phyloP scores from a whole-genome alignment of 2,797 vertebrate species.

The Gorsachius magnificus region DNA sequence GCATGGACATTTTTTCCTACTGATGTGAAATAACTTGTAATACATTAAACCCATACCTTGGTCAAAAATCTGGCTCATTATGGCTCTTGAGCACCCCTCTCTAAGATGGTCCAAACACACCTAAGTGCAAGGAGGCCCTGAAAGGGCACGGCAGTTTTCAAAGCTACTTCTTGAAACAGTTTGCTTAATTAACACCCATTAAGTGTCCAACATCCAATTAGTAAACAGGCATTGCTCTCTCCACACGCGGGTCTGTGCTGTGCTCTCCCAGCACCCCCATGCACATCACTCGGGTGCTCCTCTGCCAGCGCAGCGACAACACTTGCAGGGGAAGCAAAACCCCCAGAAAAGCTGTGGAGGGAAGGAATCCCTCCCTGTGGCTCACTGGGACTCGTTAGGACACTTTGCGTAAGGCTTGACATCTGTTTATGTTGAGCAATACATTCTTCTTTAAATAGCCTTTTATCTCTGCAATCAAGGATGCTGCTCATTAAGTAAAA shows the following conservation, averaged over 20 bases:
- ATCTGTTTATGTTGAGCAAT: neutral
- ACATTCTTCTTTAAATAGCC: neutral
- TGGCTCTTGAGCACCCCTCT: neutral
- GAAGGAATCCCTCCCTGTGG: neutral
- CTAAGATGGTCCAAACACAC: neutral
- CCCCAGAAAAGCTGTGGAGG: neutral
- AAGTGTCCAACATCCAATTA: neutral
- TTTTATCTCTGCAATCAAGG: neutral
- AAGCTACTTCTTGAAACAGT: neutral
- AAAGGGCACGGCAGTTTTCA: neutral
- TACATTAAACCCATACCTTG: neutral
- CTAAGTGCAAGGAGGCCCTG: neutral
- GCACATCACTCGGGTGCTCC: neutral
- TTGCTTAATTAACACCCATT: neutral
- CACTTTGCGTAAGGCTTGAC: neutral
- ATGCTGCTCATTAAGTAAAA: neutral
- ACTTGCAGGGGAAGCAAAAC: neutral
- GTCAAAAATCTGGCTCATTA: neutral
- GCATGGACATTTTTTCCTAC: fast-evolving
- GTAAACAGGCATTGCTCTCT: neutral
- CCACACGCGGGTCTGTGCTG: fast-evolving
- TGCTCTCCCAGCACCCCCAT: fast-evolving
- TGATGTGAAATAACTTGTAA: neutral
- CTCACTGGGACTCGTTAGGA: neutral
- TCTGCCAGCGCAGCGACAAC: fast-evolving